A percentile compares a stretch with the other conserved stretches of the same genome.
These are phyloP conservation scores for Pheosia gnoma DNA, from an alignment of 2,888 invertebrate species.

Conservation along the genomic window DNA sequence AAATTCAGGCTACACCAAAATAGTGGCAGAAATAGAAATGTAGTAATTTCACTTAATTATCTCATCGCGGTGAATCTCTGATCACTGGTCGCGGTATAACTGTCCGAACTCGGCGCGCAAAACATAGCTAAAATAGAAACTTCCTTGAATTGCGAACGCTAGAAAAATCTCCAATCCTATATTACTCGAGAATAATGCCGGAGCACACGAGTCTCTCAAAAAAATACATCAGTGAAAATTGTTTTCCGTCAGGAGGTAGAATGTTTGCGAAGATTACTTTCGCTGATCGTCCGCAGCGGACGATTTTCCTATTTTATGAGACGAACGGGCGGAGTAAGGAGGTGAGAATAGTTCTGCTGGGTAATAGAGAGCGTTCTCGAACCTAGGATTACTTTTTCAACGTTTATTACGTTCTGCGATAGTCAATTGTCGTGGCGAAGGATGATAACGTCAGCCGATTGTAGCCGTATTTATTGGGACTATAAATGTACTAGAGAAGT, in stretches of 20 bases:
- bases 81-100: slow-evolving; percentile 12
- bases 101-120: slow-evolving; percentile 18
- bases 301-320: slow-evolving; percentile 63
- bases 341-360: slow-evolving; percentile 52
- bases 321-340: slow-evolving; percentile 51
- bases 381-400: slow-evolving; percentile 27
- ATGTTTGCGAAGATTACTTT: slow-evolving; percentile 69
- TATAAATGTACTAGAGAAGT: slow-evolving; percentile 2
- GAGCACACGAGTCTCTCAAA: slow-evolving; percentile 46
- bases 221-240: slow-evolving; percentile 69
- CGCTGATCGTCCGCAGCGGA: slow-evolving; percentile 60
- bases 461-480: slow-evolving; percentile 6
- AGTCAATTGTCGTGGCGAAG: slow-evolving; percentile 18
- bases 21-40: slow-evolving; percentile 24
- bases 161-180: slow-evolving; percentile 35
- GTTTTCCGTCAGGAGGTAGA: slow-evolving; percentile 63
- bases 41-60: slow-evolving; percentile 36
- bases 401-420: slow-evolving; percentile 17
- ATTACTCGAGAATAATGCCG: slow-evolving; percentile 38
- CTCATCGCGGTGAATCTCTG: slow-evolving; percentile 31
- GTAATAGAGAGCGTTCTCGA: slow-evolving; percentile 39
- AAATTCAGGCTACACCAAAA: slow-evolving; percentile 20
- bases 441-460: slow-evolving; percentile 12
- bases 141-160: slow-evolving; percentile 33
- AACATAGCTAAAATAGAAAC: slow-evolving; percentile 22